Evolutionary conservation across 1,140 invertebrate genomes (phyloP), one percentile per base, ranked within the genome.

Genomic region (Drosophila kikkawai): DNA sequence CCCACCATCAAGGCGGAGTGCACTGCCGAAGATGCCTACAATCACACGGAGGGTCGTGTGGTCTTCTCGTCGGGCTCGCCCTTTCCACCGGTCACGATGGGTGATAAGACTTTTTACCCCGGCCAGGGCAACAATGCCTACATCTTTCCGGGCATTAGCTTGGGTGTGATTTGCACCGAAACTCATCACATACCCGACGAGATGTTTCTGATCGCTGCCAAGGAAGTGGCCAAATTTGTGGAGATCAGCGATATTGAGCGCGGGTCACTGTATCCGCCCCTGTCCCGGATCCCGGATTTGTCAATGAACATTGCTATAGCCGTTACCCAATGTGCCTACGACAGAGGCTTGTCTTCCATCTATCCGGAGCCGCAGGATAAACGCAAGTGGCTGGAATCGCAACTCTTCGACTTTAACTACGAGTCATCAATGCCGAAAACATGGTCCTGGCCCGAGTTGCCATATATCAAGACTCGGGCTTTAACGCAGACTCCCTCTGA

Each of bases 91-190:
- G 97, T 99, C 0, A 93, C 94, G 1, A 94, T 96, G 58, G 95
- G 96, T 39, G 97, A 96, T 5, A 96, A 97, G 91, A 96, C 95
- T 5, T 98, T 95, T 92, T 95, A 96, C 69, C 97, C 98, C 0
- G 98, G 98, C 1, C 98, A 99, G 93, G 98, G 98, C 47, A 99
- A 99, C 93, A 99, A 99, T 92, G 97, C 98, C 0, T 99, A 99
- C 93, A 99, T 99, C 68, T 99, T 99, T 93, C 98, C 98, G 2
- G 92, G 92, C 50, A 95, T 99, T 1, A 98, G 97, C 19, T 94
- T 99, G 4, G 98, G 97, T 17, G 97, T 98, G 12, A 97, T 99
- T 53, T 95, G 95, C 7, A 96, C 96, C 0, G 96, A 96, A 39
- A 96, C 97, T 7, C 96, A 98, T 85, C 97, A 97, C 87, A 98